phyloP scores from a whole-genome alignment of 2,888 invertebrate species.

The Drosophila suboccidentalis region DNA sequence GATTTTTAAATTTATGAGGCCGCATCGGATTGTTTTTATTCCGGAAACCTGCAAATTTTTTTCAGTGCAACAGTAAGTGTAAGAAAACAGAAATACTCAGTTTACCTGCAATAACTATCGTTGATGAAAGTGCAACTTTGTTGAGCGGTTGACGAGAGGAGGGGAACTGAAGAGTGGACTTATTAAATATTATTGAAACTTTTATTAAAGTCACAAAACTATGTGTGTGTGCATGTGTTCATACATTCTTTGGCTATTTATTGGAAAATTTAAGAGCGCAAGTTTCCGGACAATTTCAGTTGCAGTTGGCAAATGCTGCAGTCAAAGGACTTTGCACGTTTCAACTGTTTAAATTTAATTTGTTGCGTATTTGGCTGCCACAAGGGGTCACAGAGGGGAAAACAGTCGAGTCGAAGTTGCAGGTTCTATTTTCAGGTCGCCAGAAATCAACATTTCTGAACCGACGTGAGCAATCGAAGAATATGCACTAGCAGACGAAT shows the following conservation, averaged over 20 bases:
- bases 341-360: conserved; percentile 78
- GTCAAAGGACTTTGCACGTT: conserved; percentile 65
- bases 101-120: conserved; percentile 9
- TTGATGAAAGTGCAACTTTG: conserved; percentile 40
- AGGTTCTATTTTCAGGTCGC: conserved; percentile 68
- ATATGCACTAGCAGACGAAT: conserved; percentile 54
- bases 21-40: too few species aligned
- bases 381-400: background rate
- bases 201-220: conserved; percentile 19
- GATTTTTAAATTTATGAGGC: too few species aligned
- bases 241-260: conserved; percentile 29
- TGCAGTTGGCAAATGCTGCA: conserved; percentile 40
- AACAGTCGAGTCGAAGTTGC: conserved; percentile 10
- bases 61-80: too few species aligned
- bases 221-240: conserved; percentile 1
- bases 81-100: background rate
- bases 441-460: conserved; percentile 73
- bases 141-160: background rate
- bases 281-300: conserved; percentile 55
- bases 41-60: too few species aligned
- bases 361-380: conserved; percentile 46
- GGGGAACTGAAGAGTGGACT: conserved; percentile 1
- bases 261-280: conserved; percentile 51
- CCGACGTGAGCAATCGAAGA: conserved; percentile 75
- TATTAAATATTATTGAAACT: conserved; percentile 47